Base-by-base conservation (phyloP, 1,140 invertebrate genomes). In the Stenopsyche tienmushanensis region DNA sequence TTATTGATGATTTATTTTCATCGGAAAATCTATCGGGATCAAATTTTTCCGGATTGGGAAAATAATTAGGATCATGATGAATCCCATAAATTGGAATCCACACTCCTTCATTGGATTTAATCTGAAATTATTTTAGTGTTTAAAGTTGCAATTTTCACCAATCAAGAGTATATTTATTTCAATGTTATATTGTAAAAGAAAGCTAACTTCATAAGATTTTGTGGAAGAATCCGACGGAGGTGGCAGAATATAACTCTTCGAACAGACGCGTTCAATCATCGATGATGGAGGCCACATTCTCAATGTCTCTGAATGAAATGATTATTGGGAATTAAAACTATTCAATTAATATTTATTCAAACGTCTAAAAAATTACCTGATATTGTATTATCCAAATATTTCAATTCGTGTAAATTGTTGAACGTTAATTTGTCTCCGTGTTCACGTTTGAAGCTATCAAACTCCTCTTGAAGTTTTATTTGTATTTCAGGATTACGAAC, bases 51-150 rank as follows among this genome's bases (percentile, higher is more conserved):
- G 86, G 85, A 63, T 86, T 75, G 0, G 84, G 79, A 68, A 75
- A 89, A 49, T 80, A 75, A 8, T 83, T 73, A 0, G 78, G 74
- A 69, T 85, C 80, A n/a, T 73, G 72, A 65, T 88, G 87, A 17
- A 88, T 72, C 26, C 74, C 72, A 24, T 76, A 77, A 17, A 74
- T 54, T 0, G 77, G 75, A 10, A 80, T 58, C 52, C 62, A 72
- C 0, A 82, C 21, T 9, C 20, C 57, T n/a, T 58, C 70, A 1
- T 73, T 76, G 17, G 69, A 47, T 34, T 75, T 55, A 1, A 78
- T 1, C 39, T 50, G 24, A 45, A 57, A 45, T 18, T 25, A 9
- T 1, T 23, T 41, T 23, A 57, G 20, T 2, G 42, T 3, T 29
- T n/a, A n/a, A 23, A 21, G 3, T 20, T 57, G n/a, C 23, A 42